phyloP scores from a whole-genome alignment of 1,140 invertebrate species.

The Drosophila saltans region DNA sequence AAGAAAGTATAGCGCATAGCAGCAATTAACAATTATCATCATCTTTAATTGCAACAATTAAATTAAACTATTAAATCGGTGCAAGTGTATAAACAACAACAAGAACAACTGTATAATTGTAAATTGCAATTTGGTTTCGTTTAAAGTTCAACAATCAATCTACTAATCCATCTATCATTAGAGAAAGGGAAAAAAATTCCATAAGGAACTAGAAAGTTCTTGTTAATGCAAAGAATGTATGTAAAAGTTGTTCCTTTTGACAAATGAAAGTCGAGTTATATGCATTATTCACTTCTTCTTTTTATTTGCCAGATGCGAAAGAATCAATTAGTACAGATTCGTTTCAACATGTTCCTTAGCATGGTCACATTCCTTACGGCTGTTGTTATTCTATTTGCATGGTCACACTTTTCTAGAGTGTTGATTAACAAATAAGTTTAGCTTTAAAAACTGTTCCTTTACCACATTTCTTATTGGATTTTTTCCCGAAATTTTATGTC shows the following conservation, averaged over 20 bases:
- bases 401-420: no score
- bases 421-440: no score
- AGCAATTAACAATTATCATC: slow-evolving; percentile 60
- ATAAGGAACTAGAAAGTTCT: not conserved
- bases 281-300: not conserved
- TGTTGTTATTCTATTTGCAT: no score
- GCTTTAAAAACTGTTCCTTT: no score
- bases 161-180: slow-evolving; percentile 2
- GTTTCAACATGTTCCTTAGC: no score
- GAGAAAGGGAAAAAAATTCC: slow-evolving; percentile 1
- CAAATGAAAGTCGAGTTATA: not conserved
- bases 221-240: not conserved
- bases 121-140: slow-evolving; percentile 25
- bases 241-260: not conserved
- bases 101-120: slow-evolving; percentile 18
- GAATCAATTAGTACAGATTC: no score
- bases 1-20: slow-evolving; percentile 58
- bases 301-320: no score
- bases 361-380: no score
- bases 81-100: slow-evolving; percentile 21
- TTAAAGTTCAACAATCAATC: slow-evolving; percentile 45
- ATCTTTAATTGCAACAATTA: slow-evolving; percentile 67
- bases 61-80: slow-evolving; percentile 22
- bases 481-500: no score
- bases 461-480: no score